Evolutionary conservation across 2,797 vertebrate genomes (phyloP), one percentile per base, ranked within the genome.

Genomic region (Xerus rutilus): DNA sequence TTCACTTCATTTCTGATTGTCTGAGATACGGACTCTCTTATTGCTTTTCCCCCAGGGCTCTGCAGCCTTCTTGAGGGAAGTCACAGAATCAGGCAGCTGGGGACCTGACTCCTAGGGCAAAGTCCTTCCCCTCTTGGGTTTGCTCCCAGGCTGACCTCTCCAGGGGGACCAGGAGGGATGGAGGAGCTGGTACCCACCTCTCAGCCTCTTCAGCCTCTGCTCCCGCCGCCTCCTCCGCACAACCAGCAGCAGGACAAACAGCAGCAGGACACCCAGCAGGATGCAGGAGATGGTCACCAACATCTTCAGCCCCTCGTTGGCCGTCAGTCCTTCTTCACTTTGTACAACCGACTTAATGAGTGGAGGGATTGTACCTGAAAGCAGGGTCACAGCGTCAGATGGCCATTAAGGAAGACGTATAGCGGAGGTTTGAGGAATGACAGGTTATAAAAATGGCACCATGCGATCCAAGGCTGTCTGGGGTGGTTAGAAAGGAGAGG

Each of bases 231-330:
- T 99, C 95, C 99, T 99, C 98, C 99, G 98, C 87, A 99, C 98
- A 30, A 99, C 98, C 98, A 99, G 99, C 20, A 99, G 98, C 98
- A 99, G 99, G 93, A 99, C 99, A 65, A 99, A 99, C 82, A 99
- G 99, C 98, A 99, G 98, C 39, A 99, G 98, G 57, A 99, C 99
- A 6, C 99, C 99, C 89, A 99, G 99, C 94, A 99, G 98, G 98
- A 99, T 98, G 70, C 99, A 99, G 95, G 99, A 99, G 98, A 99
- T 99, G 97, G 99, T 99, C 98, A 99, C 99, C 98, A 99, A 99
- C 99, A 99, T 99, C 98, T 99, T 99, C 86, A 99, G 99, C 32
- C 99, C 99, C 88, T 99, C 99, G 5, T 99, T 99, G 98, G 99
- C 99, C 1, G 99, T 99, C 99, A 99, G 98, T 97, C 99, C 99